These are phyloP conservation scores for Climacteris rufus DNA, from an alignment of 2,113 vertebrate species.

Conservation along the genomic window DNA sequence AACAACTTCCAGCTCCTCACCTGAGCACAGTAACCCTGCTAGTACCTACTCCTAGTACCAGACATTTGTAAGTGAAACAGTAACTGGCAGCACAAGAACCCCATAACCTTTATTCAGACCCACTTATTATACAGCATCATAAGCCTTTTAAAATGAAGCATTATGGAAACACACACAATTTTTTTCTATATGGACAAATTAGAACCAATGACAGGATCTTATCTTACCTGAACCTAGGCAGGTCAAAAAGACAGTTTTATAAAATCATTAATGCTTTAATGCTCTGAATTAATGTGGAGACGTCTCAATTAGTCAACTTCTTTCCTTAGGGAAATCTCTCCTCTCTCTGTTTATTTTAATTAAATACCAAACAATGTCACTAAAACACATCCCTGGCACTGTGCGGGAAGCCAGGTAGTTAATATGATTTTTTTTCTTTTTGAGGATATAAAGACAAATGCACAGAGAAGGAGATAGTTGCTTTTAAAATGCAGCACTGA, in stretches of 20 bases:
- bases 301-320: not conserved
- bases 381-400: not conserved
- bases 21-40: not conserved
- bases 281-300: not conserved
- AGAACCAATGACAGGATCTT: not conserved
- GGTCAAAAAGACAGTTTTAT: not conserved
- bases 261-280: not conserved
- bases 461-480: not conserved
- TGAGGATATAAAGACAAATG: not conserved
- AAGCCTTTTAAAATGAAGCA: not conserved
- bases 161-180: not conserved
- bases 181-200: not conserved
- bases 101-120: not conserved
- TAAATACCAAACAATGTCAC: conserved; percentile 21
- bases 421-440: not conserved
- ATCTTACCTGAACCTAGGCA: not conserved
- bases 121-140: not conserved
- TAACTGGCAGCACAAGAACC: not conserved
- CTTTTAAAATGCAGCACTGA: not conserved
- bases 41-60: not conserved
- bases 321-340: not conserved
- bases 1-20: not conserved
- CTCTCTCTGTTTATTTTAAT: not conserved
- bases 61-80: not conserved
- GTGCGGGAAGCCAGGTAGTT: not conserved